Percentiles rank a stretch among this genome's conserved stretches.
These are phyloP conservation scores for Polyploca ridens DNA, from an alignment of 2,888 invertebrate species.

Conservation along the genomic window DNA sequence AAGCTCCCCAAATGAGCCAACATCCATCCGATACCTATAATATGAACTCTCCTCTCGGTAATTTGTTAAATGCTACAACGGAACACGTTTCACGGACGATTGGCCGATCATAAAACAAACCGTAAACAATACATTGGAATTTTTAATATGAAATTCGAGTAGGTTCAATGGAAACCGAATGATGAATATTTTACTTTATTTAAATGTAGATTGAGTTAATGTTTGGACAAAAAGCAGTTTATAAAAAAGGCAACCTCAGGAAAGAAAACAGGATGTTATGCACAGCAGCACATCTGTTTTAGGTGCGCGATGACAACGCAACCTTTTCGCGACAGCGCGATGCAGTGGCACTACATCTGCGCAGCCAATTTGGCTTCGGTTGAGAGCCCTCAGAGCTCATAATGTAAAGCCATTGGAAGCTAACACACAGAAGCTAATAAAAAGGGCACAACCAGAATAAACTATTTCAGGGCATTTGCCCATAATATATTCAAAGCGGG, in stretches of 20 bases:
- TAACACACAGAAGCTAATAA: too few relatives aligned
- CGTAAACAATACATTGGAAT: constrained; percentile 50
- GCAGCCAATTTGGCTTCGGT: too few relatives aligned
- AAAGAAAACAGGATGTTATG: too few relatives aligned
- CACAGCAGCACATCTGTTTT: too few relatives aligned
- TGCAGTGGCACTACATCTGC: too few relatives aligned
- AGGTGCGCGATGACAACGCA: too few relatives aligned
- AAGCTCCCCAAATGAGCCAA: constrained; percentile 12
- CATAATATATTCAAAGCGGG: too few relatives aligned
- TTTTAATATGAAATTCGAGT: constrained; percentile 36
- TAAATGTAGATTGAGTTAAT: background rate
- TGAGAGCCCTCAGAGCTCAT: too few relatives aligned
- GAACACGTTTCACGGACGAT: constrained; percentile 71
- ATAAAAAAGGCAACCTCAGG: too few relatives aligned
- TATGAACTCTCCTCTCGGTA: constrained; percentile 31
- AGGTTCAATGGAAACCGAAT: constrained; percentile 10
- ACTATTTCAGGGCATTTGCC: background rate
- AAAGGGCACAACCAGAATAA: background rate
- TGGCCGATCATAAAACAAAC: constrained; percentile 54
- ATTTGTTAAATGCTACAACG: constrained; percentile 50
- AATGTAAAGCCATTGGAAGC: too few relatives aligned
- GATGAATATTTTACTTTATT: background rate
- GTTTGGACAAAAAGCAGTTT: too few relatives aligned
- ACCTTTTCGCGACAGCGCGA: too few relatives aligned
- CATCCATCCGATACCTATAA: constrained; percentile 31